Percentiles rank a stretch among this genome's conserved stretches.
These are phyloP conservation scores for Anthoscopus minutus DNA, from an alignment of 2,113 vertebrate genomes.

Conservation along the genomic window DNA sequence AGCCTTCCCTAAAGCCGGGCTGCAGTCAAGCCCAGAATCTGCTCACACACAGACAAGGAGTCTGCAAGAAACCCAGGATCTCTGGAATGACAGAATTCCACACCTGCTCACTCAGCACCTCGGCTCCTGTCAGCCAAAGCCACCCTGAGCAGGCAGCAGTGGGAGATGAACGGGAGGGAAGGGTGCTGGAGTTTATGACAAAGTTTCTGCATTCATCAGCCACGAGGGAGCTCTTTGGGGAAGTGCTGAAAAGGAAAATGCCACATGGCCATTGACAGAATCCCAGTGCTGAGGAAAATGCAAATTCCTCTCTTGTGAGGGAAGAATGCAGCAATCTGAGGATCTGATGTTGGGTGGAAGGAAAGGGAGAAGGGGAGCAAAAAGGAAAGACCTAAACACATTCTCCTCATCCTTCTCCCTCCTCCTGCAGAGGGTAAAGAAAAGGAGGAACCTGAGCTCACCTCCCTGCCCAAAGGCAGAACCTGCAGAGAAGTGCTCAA, in stretches of 20 bases:
- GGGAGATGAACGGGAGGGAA: not conserved
- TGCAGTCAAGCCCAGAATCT: not conserved
- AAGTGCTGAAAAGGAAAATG: conserved; percentile 29
- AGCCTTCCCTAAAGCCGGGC: not conserved
- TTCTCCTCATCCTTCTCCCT: not conserved
- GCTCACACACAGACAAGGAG: not conserved
- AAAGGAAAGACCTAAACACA: not conserved
- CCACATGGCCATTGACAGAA: not conserved
- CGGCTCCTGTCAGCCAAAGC: not conserved
- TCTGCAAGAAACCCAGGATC: not conserved
- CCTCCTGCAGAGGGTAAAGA: not conserved
- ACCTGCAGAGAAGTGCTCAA: accelerated
- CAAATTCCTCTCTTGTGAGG: not conserved
- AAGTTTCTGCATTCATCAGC: conserved; percentile 1
- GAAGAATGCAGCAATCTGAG: not conserved
- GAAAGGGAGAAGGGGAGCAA: not conserved
- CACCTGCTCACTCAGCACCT: not conserved
- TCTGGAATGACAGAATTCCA: not conserved
- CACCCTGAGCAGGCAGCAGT: not conserved
- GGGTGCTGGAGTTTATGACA: not conserved
- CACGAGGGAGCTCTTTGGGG: conserved; percentile 21
- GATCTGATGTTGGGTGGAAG: not conserved
- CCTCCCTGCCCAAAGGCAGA: not conserved
- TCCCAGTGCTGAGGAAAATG: not conserved
- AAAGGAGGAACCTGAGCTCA: not conserved